phyloP scores from a whole-genome alignment of 2,797 vertebrate species.

The Chromobotia macracanthus region DNA sequence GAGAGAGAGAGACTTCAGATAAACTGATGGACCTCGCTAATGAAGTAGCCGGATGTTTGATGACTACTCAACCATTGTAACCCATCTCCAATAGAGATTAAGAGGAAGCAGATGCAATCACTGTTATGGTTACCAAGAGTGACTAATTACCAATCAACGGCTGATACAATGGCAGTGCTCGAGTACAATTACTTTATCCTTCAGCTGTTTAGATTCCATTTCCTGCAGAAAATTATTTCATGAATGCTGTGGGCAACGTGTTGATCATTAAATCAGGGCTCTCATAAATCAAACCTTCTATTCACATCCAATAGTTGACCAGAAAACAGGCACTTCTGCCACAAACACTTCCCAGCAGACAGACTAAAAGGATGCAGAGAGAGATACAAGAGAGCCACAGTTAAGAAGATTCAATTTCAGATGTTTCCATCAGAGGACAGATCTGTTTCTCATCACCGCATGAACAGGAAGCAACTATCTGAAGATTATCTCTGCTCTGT shows the following conservation, averaged over 20 bases:
- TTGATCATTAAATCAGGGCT: slow-evolving; percentile 53
- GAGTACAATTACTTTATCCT: slow-evolving; percentile 11
- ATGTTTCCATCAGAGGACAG: slow-evolving; percentile 59
- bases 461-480: slow-evolving; percentile 44
- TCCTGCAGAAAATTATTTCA: slow-evolving; percentile 66
- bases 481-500: slow-evolving; percentile 62
- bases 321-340: slow-evolving; percentile 21
- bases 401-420: slow-evolving; percentile 69
- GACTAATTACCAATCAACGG: slow-evolving; percentile 26
- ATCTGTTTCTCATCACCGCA: slow-evolving; percentile 58
- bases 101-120: not conserved
- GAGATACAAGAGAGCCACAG: slow-evolving; percentile 58
- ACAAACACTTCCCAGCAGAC: slow-evolving; percentile 34
- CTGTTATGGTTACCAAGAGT: slow-evolving; percentile 1
- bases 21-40: too few species aligned
- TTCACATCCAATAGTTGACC: slow-evolving; percentile 26
- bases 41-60: too few species aligned
- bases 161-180: not conserved
- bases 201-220: not conserved
- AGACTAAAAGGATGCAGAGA: slow-evolving; percentile 40
- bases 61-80: not conserved
- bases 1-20: too few species aligned
- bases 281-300: slow-evolving; percentile 54
- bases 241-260: slow-evolving; percentile 31
- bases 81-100: not conserved